Conservation (phyloP, 2,113 vertebrate species). For the Haliaeetus leucogaster region DNA sequence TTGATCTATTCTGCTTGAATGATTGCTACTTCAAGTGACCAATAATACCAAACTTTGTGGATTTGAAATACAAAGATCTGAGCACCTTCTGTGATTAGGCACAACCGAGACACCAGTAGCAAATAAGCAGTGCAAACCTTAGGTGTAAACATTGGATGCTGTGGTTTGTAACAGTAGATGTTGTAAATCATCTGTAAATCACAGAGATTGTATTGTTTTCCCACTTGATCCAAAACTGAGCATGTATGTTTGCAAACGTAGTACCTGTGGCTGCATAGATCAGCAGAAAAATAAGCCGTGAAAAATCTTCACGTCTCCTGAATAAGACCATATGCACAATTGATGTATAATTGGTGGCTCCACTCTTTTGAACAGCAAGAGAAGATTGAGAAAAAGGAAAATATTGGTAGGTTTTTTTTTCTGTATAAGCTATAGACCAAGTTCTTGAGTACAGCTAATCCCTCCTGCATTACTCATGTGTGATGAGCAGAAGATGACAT, state of each 20-base stretch:
- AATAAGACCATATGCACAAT: not conserved
- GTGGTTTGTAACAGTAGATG: not conserved
- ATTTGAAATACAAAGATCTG: not conserved
- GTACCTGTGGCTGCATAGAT: not conserved
- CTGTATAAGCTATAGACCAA: not conserved
- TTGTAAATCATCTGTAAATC: not conserved
- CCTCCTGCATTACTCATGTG: not conserved
- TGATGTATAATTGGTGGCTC: not conserved
- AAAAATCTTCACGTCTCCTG: not conserved
- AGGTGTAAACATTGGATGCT: not conserved
- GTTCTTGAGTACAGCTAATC: not conserved
- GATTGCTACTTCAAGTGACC: not conserved
- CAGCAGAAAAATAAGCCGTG: not conserved
- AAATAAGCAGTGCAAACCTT: not conserved
- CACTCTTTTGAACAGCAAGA: not conserved
- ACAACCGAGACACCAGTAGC: not conserved
- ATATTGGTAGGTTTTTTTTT: not conserved
- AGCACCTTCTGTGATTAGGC: not conserved
- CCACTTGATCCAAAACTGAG: not conserved
- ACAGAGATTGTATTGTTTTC: not conserved
- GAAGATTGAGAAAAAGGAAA: not conserved
- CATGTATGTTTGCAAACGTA: not conserved
- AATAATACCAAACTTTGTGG: accelerated
- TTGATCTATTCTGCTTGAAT: not conserved
- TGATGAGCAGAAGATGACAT: not conserved